phyloP scores from a whole-genome alignment of 2,888 invertebrate genomes.

The Stenolophus ochropezus region DNA sequence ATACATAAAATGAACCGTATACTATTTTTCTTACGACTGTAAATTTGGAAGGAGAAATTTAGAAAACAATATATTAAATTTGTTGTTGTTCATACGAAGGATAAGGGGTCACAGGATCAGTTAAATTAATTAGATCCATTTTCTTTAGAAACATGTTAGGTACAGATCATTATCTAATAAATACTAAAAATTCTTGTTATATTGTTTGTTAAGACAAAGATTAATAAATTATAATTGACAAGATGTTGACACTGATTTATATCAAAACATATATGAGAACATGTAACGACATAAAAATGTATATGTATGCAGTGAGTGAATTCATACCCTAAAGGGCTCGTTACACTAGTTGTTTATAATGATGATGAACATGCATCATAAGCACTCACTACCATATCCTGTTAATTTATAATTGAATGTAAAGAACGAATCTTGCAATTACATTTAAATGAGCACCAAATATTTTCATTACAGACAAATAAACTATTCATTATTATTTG shows the following conservation, averaged over 20 bases:
- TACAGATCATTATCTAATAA: too few relatives aligned
- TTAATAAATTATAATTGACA: too few relatives aligned
- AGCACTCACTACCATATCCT: constrained; percentile 6
- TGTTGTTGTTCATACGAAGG: too few relatives aligned
- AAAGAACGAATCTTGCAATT: background rate
- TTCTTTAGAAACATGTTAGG: too few relatives aligned
- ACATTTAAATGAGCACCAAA: background rate
- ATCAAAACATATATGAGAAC: background rate
- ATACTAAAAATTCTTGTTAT: too few relatives aligned
- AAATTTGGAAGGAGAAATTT: too few relatives aligned
- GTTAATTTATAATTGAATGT: constrained; percentile 24
- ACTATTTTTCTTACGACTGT: too few relatives aligned
- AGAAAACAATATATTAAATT: too few relatives aligned
- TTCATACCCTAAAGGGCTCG: background rate
- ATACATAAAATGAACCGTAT: too few relatives aligned
- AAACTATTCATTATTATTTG: background rate
- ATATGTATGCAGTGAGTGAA: background rate
- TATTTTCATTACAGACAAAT: background rate
- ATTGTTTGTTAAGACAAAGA: too few relatives aligned
- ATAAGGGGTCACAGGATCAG: too few relatives aligned
- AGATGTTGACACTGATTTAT: background rate
- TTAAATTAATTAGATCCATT: too few relatives aligned
- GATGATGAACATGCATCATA: background rate
- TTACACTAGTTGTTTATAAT: background rate
- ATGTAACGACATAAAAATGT: background rate